phyloP scores from a whole-genome alignment of 2,797 vertebrate species.

The Thunnus albacares region DNA sequence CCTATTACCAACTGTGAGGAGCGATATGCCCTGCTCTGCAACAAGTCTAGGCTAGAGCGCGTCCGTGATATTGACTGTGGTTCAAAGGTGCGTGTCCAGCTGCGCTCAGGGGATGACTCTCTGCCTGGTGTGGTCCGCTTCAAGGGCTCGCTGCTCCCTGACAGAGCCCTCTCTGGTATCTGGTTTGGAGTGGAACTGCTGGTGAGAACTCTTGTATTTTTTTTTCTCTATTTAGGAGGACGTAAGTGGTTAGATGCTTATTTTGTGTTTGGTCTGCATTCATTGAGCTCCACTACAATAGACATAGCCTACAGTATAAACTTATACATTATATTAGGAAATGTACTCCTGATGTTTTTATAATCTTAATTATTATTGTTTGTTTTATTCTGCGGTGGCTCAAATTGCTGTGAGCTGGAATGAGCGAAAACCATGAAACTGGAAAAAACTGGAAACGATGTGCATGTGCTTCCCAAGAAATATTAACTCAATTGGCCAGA shows the following conservation, averaged over 20 bases:
- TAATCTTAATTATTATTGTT: too few species aligned
- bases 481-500: too few species aligned
- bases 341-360: not conserved
- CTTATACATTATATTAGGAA: not conserved
- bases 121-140: constrained; percentile 97
- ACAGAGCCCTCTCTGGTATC: constrained; percentile 93
- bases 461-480: too few species aligned
- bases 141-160: constrained; percentile 94
- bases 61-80: constrained; percentile 94
- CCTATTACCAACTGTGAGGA: constrained; percentile 99
- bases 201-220: constrained; percentile 85
- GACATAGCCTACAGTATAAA: not conserved
- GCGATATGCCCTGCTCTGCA: constrained; percentile 92
- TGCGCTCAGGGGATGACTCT: constrained; percentile 93
- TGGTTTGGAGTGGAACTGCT: constrained; percentile 98
- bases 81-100: constrained; percentile 94
- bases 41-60: constrained; percentile 90
- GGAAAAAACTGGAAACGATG: too few species aligned
- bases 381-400: too few species aligned
- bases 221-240: not conserved
- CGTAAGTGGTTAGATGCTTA: not conserved
- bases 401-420: too few species aligned
- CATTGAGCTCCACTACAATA: not conserved
- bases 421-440: too few species aligned
- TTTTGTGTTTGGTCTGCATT: constrained; percentile 5